Percentiles rank a stretch among this genome's conserved stretches.
phyloP scores from a whole-genome alignment of 1,140 invertebrate species.

The Agrilus planipennis region DNA sequence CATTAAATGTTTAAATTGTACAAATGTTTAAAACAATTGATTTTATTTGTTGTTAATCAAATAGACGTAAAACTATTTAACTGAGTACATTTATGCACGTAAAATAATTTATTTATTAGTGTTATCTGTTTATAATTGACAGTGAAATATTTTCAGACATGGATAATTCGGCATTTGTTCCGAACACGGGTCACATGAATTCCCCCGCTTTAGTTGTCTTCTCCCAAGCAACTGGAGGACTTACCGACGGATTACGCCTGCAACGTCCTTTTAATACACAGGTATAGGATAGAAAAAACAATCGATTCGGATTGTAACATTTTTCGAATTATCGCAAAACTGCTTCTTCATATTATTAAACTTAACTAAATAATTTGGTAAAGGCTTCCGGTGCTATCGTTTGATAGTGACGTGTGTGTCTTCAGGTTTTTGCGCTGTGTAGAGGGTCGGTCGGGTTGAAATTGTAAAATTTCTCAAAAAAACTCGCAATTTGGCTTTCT shows the following conservation, averaged over 20 bases:
- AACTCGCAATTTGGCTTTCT: no score
- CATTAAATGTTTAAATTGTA: background rate
- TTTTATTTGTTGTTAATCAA: conserved; percentile 8
- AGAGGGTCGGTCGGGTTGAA: no score
- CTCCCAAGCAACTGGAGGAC: conserved; percentile 58
- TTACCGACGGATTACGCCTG: conserved; percentile 61
- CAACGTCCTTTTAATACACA: conserved; percentile 60
- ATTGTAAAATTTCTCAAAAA: no score
- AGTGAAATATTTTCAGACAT: conserved; percentile 21
- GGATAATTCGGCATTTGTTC: conserved; percentile 35
- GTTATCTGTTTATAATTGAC: background rate
- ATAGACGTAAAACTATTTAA: conserved; percentile 8
- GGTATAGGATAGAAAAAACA: no score
- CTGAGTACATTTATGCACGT: background rate
- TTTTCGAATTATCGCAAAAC: no score
- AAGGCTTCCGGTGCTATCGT: no score
- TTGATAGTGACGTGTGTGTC: no score
- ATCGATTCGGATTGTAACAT: no score
- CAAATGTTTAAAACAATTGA: conserved; percentile 2
- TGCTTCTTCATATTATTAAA: no score
- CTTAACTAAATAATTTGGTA: no score
- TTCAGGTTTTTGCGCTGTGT: no score
- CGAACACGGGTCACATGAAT: conserved; percentile 48
- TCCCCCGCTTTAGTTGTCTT: conserved; percentile 71
- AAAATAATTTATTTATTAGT: conserved; percentile 2